Evolutionary conservation across 2,797 vertebrate species (phyloP).

Genomic region (Leptodactylus fallax): DNA sequence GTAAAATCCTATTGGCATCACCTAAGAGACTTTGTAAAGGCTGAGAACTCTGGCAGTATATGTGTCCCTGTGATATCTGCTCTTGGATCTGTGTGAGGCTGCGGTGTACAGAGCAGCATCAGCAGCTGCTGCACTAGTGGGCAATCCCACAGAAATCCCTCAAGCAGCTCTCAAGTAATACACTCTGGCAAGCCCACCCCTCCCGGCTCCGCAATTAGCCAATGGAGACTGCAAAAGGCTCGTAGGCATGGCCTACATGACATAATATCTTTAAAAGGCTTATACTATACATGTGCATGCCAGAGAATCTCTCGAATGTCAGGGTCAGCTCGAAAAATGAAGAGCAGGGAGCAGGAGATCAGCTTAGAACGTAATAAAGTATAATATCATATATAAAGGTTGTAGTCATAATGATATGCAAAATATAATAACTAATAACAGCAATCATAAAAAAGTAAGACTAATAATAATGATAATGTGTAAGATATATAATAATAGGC

Average conservation of each 20-base stretch:
- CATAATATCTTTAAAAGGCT: constrained; percentile 85
- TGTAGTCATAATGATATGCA: not conserved
- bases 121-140: constrained; percentile 83
- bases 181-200: constrained; percentile 75
- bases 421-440: too few species aligned
- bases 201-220: constrained; percentile 75
- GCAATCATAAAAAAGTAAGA: not conserved
- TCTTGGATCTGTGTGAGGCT: constrained; percentile 68
- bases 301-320: constrained; percentile 75
- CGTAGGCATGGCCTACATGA: constrained; percentile 75
- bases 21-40: constrained; percentile 34
- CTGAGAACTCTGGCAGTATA: constrained; percentile 10
- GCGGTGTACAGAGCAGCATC: constrained; percentile 80
- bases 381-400: not conserved
- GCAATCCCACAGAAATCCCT: constrained; percentile 83
- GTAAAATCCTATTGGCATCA: constrained; percentile 25
- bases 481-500: not conserved
- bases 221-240: constrained; percentile 75
- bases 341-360: not conserved
- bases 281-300: constrained; percentile 83
- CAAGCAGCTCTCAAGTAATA: constrained; percentile 76
- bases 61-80: constrained; percentile 65
- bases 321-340: constrained; percentile 68
- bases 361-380: too few species aligned
- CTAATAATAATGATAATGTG: not conserved